These are phyloP conservation scores for Chelonoidis abingdonii DNA, from an alignment of 2,113 vertebrate genomes.

Conservation along the genomic window DNA sequence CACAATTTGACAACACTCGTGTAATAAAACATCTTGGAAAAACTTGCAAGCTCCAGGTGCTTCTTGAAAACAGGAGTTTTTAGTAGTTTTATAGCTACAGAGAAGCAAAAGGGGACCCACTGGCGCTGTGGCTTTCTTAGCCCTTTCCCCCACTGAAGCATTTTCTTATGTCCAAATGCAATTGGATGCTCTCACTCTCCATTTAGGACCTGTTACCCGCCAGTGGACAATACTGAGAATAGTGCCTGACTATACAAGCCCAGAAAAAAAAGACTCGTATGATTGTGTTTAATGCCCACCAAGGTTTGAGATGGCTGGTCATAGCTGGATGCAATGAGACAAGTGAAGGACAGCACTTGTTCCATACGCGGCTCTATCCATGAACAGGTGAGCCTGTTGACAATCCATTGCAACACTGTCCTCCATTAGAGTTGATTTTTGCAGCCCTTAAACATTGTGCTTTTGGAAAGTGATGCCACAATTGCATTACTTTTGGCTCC, in stretches of 20 bases:
- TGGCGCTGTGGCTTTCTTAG: not conserved
- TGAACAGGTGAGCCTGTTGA: not conserved
- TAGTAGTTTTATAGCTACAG: not conserved
- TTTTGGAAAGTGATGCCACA: not conserved
- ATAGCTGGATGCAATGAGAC: not conserved
- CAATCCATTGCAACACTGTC: not conserved
- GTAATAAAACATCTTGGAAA: conserved; percentile 59
- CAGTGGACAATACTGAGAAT: not conserved
- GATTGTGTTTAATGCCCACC: not conserved
- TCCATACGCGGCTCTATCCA: not conserved
- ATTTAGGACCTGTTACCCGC: not conserved
- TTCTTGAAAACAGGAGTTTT: not conserved
- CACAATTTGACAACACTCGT: conserved; percentile 68
- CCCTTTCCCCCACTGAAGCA: not conserved
- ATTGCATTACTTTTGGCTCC: not conserved
- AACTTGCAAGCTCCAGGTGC: conserved; percentile 39
- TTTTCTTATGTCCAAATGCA: not conserved
- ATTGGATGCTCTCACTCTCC: not conserved
- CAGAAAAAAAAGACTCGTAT: not conserved
- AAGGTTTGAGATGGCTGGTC: not conserved
- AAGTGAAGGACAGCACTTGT: no score
- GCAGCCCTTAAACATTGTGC: not conserved
- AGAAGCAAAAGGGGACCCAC: not conserved
- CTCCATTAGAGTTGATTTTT: not conserved
- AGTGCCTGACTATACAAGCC: not conserved